Percentiles rank a stretch among this genome's conserved stretches.
phyloP scores from a whole-genome alignment of 2,113 vertebrate genomes.

The Megaleporinus macrocephalus region DNA sequence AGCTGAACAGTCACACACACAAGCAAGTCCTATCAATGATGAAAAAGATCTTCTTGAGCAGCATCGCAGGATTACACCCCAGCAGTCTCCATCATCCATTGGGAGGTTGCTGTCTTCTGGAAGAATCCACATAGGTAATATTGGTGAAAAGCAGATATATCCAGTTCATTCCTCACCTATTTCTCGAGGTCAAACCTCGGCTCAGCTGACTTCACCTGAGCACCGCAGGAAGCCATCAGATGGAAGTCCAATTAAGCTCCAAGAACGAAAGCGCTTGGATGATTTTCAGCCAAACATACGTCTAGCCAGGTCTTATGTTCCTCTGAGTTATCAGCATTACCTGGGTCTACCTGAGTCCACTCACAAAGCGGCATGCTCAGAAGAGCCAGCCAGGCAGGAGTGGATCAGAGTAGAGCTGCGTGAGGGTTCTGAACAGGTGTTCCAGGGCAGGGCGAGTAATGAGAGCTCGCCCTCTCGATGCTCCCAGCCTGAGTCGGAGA shows the following conservation, averaged over 20 bases:
- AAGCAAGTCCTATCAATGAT: slow-evolving; percentile 2
- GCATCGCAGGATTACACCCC: background rate
- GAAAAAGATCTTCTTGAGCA: background rate
- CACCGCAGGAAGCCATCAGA: slow-evolving; percentile 29
- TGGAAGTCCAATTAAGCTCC: background rate
- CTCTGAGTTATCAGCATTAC: slow-evolving; percentile 54
- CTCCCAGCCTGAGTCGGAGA: slow-evolving; percentile 48
- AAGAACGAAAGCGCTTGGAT: slow-evolving; percentile 36
- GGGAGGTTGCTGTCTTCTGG: background rate
- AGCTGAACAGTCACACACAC: slow-evolving; percentile 5
- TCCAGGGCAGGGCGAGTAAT: slow-evolving; percentile 29
- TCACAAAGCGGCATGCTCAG: slow-evolving; percentile 46
- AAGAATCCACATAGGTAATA: slow-evolving; percentile 4
- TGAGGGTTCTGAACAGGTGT: slow-evolving; percentile 23
- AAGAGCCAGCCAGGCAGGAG: background rate
- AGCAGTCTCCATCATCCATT: background rate
- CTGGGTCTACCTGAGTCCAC: slow-evolving; percentile 43
- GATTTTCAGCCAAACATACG: slow-evolving; percentile 31
- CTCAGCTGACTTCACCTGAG: slow-evolving; percentile 37
- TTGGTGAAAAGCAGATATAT: slow-evolving; percentile 23
- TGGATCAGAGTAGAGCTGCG: background rate
- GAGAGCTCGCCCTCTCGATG: slow-evolving; percentile 29
- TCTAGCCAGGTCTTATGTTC: slow-evolving; percentile 60
- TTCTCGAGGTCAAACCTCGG: background rate
- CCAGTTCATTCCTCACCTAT: background rate